Base-by-base conservation (phyloP, 2,797 vertebrate species). In the Gymnodraco acuticeps region DNA sequence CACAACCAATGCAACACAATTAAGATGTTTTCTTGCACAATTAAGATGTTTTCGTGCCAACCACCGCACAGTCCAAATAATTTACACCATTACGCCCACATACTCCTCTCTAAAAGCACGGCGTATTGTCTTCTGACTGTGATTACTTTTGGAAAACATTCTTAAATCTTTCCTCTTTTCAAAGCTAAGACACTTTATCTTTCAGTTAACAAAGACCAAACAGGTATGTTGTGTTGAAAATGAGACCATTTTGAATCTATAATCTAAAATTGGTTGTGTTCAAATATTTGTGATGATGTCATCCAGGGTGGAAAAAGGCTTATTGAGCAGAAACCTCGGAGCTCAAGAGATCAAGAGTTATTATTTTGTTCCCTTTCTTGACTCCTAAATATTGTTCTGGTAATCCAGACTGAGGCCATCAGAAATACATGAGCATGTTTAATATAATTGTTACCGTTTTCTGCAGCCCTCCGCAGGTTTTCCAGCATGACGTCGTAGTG, bases 401-500 rank as follows among this genome's bases (percentile, higher is more conserved):
- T 27, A 38, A 20, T 45, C 23, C 62, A 10, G 19, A 47, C 16
- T 9, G 31, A 41, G 46, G 15, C 19, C 45, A 12, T 41, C 14
- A 19, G 38, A 58, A 10, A 9, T 10, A 31, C 45, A 58, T 63
- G 11, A 8, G 20, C 45, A 58, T 63, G 13, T 45, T n/a, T 43
- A 19, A 45, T 54, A 38, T 1, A 17, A 38, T 2, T 23, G 10
- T 68, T 95, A 99, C 98, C 98, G 10, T 97, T 99, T 88, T 99
- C 98, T 0, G 98, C 98, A 0, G 98, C 98, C 20, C 98, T 92
- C 86, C 97, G 97, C 70, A 99, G 97, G 93, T 99, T 99, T 89
- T 99, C 98, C 67, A 99, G 96, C 98, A 99, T 99, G 90, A 97
- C 98, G 95, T 99, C 97, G 3, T 99, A 99, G 94, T 99, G 98